Evolutionary conservation across 1,140 invertebrate genomes (phyloP), one percentile per base, ranked within the genome.

Genomic region (Melitaea cinxia): DNA sequence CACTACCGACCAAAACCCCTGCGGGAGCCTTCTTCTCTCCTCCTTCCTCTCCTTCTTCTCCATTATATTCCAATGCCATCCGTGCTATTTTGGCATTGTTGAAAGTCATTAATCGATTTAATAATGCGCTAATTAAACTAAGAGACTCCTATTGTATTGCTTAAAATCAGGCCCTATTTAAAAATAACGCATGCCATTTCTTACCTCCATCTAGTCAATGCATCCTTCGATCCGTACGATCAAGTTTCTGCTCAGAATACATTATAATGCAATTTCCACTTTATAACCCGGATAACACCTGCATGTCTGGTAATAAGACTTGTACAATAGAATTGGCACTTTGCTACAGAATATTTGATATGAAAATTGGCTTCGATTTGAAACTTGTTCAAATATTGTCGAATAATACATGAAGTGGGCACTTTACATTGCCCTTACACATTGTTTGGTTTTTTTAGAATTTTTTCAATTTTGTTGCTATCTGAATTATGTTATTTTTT

Each of bases 211-310:
- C 23, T 19, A 14, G 42, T 47, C 42, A 47, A 47, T 12, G 21
- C 17, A 19, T 14, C 42, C 15, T 15, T 14, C 15, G 39, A 17
- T 45, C 39, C 9, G 15, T 45, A 19, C 39, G 39, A 47, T 23
- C 17, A 23, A 47, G 42, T 60, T 50, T 50, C 57, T 56, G 61
- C 42, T 54, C 61, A 21, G 61, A 63, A 63, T 63, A 47, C 39
- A 35, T 63, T 63, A 63, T 63, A 63, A 63, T 63, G 52, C 53
- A 63, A 55, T 63, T 54, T 28, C 35, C 53, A 56, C 39, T 56
- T 56, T 56, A 56, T 47, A 47, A 47, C 42, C 15, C 42, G 21
- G 21, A 47, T 23, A 21, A 23, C 42, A 47, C 42, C 42, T 47
- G 42, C 42, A 47, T 47, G 10, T 21, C 42, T 39, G n/a, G 42